These are phyloP conservation scores for Okamejei kenojei DNA, from an alignment of 2,797 vertebrate genomes.

Conservation along the genomic window DNA sequence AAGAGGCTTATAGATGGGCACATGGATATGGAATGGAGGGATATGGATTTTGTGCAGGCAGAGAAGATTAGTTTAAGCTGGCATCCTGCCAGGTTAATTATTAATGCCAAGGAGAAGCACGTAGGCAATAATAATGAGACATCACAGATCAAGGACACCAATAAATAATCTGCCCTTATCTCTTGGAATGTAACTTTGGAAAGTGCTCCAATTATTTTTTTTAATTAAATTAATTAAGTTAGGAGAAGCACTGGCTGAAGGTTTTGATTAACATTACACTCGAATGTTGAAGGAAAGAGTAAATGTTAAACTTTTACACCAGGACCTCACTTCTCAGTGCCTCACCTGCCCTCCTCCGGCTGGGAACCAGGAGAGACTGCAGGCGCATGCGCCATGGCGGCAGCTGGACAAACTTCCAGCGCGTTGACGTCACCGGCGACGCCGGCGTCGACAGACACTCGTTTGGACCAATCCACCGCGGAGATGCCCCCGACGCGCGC, in stretches of 20 bases:
- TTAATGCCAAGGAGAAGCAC: not conserved
- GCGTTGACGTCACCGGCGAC: not conserved
- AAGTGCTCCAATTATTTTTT: no score
- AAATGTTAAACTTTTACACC: not conserved
- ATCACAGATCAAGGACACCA: no score
- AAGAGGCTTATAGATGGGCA: no score
- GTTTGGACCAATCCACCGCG: not conserved
- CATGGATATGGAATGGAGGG: no score
- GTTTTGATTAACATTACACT: not conserved
- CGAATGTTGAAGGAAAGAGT: not conserved
- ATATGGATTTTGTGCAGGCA: no score
- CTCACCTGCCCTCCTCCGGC: not conserved
- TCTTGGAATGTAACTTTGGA: no score
- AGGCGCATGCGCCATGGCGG: not conserved
- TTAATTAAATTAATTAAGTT: not conserved
- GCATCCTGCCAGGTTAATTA: no score
- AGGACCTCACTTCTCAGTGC: not conserved
- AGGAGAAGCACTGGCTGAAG: not conserved
- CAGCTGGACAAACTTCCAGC: not conserved
- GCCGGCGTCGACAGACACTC: not conserved
- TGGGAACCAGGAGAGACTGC: not conserved
- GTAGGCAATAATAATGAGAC: no score
- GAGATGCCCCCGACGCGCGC: rapidly evolving
- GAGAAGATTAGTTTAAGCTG: no score
- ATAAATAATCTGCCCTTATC: no score